A percentile compares a stretch with the other conserved stretches of the same genome.
phyloP scores from a whole-genome alignment of 2,888 invertebrate species.

The Eurytoma californica region DNA sequence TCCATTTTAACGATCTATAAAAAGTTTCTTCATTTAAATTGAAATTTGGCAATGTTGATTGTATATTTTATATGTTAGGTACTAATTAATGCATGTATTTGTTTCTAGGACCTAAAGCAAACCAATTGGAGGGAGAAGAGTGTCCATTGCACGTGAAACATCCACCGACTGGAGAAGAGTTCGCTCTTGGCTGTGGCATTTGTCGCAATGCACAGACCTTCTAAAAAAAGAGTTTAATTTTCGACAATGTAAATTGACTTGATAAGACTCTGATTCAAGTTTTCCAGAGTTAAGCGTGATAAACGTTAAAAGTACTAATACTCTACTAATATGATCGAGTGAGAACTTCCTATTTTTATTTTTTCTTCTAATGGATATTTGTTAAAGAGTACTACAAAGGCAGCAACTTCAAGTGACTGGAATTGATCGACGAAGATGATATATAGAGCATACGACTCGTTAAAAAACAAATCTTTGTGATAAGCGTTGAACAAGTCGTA shows the following conservation, averaged over 20 bases:
- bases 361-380: conserved; percentile 46
- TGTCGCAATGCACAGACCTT: conserved; percentile 96
- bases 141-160: conserved; percentile 97
- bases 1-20: neutral
- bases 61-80: no score
- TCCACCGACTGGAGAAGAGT: conserved; percentile 98
- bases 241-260: conserved; percentile 6
- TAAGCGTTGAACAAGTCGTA: conserved; percentile 63
- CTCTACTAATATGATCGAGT: conserved; percentile 39
- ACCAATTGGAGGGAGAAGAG: conserved; percentile 94
- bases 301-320: conserved; percentile 38
- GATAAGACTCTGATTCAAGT: conserved; percentile 31
- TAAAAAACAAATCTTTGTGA: conserved; percentile 44
- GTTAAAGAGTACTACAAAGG: conserved; percentile 28
- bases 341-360: conserved; percentile 53
- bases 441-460: conserved; percentile 27
- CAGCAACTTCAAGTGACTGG: conserved; percentile 45
- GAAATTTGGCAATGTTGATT: neutral
- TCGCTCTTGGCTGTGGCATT: conserved; percentile 98
- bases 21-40: neutral
- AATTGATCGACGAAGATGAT: conserved; percentile 46
- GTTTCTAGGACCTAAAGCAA: conserved; percentile 89
- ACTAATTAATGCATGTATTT: conserved; percentile 11
- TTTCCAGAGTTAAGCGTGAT: conserved; percentile 42
- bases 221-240: conserved; percentile 73